Conservation (phyloP, 2,888 invertebrate genomes). For the Brachyptera risi region DNA sequence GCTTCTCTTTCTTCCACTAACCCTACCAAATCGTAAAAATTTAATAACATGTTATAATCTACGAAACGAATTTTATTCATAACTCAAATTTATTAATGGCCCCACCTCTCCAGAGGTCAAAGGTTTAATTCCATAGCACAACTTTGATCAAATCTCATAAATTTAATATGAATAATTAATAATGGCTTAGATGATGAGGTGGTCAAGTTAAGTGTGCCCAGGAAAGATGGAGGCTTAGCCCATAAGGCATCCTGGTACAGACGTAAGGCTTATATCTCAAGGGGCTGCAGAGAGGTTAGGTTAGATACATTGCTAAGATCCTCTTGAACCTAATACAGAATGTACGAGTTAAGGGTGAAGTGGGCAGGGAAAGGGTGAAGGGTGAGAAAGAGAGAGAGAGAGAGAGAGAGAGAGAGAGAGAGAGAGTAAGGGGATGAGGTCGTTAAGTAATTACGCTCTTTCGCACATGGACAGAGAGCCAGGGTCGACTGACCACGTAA, state of each 20-base stretch:
- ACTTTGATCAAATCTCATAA: constrained; percentile 11
- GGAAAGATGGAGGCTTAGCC: background rate
- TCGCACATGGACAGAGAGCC: background rate
- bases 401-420: background rate
- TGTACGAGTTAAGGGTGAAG: no score
- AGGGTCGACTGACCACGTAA: no score
- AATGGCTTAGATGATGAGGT: background rate
- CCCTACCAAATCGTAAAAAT: no score
- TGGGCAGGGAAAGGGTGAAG: no score
- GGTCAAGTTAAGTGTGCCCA: background rate
- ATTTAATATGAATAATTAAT: constrained; percentile 1
- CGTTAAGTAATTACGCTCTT: constrained; percentile 9
- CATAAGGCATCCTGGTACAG: no score
- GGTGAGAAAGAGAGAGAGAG: background rate
- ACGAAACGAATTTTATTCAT: background rate
- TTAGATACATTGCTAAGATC: no score
- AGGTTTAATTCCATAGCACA: background rate
- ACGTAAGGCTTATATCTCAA: background rate
- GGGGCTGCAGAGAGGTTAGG: background rate
- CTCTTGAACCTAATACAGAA: no score
- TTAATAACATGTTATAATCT: background rate
- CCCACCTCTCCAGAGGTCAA: background rate
- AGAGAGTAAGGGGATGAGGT: background rate
- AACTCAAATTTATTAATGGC: background rate
- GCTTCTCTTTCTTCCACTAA: no score